These are phyloP conservation scores for Enoplosus armatus DNA, from an alignment of 2,797 vertebrate genomes.

Conservation along the genomic window DNA sequence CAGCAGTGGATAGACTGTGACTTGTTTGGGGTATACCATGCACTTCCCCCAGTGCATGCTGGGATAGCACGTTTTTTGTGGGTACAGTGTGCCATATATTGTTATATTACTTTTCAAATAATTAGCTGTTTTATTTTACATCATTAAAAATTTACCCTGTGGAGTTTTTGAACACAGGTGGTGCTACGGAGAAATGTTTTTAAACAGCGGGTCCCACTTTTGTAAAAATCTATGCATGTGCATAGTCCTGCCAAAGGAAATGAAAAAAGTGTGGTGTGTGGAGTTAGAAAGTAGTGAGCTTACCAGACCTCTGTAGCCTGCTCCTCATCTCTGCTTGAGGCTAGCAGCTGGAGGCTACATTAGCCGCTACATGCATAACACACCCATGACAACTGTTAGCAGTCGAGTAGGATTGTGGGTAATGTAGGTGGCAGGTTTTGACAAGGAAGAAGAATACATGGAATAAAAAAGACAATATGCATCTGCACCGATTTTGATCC, in stretches of 20 bases:
- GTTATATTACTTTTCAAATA: not conserved
- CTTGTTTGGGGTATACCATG: not conserved
- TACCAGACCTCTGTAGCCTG: too few species aligned
- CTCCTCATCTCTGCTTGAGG: too few species aligned
- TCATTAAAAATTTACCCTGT: slow-evolving; percentile 1
- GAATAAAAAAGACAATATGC: too few species aligned
- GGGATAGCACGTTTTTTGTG: not conserved
- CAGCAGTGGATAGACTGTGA: not conserved
- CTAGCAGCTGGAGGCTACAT: not conserved
- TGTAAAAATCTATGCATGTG: too few species aligned
- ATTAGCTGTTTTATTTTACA: not conserved
- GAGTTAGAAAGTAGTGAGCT: too few species aligned
- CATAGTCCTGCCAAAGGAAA: not conserved
- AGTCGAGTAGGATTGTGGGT: too few species aligned
- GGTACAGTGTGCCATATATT: not conserved
- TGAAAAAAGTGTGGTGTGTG: too few species aligned
- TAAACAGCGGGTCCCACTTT: not conserved
- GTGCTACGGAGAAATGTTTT: not conserved
- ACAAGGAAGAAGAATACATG: too few species aligned
- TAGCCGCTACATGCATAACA: not conserved
- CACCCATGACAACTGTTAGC: too few species aligned
- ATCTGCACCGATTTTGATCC: too few species aligned
- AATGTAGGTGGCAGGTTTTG: too few species aligned
- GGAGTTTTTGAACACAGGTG: not conserved
- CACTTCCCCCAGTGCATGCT: not conserved